A percentile compares a stretch with the other conserved stretches of the same genome.
Evolutionary conservation across 2,797 vertebrate genomes (phyloP).

Genomic region (Iguana delicatissima): DNA sequence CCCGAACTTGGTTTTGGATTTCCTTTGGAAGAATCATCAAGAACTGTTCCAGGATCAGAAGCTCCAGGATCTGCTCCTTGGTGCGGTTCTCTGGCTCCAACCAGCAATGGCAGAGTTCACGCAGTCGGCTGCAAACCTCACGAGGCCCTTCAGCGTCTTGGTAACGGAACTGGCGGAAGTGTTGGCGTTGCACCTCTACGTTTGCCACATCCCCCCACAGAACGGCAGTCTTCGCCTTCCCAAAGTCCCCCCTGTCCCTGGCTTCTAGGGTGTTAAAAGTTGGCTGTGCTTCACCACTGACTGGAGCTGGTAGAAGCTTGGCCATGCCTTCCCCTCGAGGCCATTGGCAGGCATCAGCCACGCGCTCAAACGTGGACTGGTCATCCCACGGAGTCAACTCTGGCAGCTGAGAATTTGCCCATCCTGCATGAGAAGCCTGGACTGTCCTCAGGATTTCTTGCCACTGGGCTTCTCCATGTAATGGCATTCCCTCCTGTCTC

Average conservation of each 20-base stretch:
- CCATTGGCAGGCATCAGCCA: slow-evolving; percentile 23
- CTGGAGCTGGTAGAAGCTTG: background rate
- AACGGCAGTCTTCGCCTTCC: slow-evolving; percentile 4
- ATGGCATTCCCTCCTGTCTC: slow-evolving; percentile 8
- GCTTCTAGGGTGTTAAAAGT: slow-evolving; percentile 1
- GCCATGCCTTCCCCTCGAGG: background rate
- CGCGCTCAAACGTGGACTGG: slow-evolving; percentile 18
- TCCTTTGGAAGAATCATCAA: slow-evolving; percentile 27
- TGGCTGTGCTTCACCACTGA: background rate
- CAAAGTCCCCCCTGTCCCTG: background rate
- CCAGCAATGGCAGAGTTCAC: slow-evolving; percentile 11
- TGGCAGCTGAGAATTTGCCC: slow-evolving; percentile 13
- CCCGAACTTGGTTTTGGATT: slow-evolving; percentile 30
- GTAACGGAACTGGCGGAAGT: slow-evolving; percentile 22
- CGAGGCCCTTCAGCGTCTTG: slow-evolving; percentile 6
- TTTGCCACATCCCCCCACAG: background rate
- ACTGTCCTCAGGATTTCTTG: background rate
- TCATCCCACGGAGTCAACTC: slow-evolving; percentile 25
- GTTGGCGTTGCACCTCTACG: background rate
- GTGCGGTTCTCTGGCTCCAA: slow-evolving; percentile 25
- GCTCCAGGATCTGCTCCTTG: slow-evolving; percentile 36
- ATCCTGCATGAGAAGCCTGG: slow-evolving; percentile 12
- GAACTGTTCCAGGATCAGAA: slow-evolving; percentile 34
- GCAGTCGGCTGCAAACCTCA: background rate
- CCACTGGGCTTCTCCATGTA: slow-evolving; percentile 17